Evolutionary conservation across 1,140 invertebrate genomes (phyloP).

Genomic region (Liolophura sinensis): DNA sequence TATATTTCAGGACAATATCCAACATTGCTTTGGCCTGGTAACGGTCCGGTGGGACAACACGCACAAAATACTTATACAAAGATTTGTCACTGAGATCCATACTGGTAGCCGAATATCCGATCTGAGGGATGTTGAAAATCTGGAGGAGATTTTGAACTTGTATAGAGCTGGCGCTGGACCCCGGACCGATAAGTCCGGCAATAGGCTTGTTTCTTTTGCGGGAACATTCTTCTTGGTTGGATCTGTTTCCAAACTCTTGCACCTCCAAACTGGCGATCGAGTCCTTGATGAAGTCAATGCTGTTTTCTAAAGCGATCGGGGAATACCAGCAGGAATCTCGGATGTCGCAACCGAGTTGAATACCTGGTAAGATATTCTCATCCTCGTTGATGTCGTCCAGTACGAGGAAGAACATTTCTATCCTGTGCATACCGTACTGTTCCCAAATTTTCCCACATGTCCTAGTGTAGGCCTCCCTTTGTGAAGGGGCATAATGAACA

Average conservation of each 20-base stretch:
- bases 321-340: constrained; percentile 82
- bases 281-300: constrained; percentile 74
- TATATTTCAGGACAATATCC: constrained; percentile 72
- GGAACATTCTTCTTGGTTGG: constrained; percentile 25
- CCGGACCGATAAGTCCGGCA: constrained; percentile 73
- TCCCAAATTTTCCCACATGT: constrained; percentile 63
- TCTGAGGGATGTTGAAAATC: constrained; percentile 79
- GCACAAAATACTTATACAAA: constrained; percentile 77
- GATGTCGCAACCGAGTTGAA: constrained; percentile 76
- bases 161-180: constrained; percentile 70
- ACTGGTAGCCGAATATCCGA: constrained; percentile 81
- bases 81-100: constrained; percentile 77
- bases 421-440: constrained; percentile 78
- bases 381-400: constrained; percentile 65
- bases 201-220: constrained; percentile 56
- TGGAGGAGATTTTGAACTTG: constrained; percentile 83
- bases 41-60: constrained; percentile 81
- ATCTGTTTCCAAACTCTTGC: constrained; percentile 23
- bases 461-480: constrained; percentile 40
- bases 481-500: constrained; percentile 69
- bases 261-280: constrained; percentile 59
- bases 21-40: constrained; percentile 79
- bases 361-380: constrained; percentile 60
- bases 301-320: constrained; percentile 77
- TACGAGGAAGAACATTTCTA: constrained; percentile 70